Percentiles rank a stretch among this genome's conserved stretches.
These are phyloP conservation scores for Spea hammondii DNA, from an alignment of 2,797 vertebrate species.

Conservation along the genomic window DNA sequence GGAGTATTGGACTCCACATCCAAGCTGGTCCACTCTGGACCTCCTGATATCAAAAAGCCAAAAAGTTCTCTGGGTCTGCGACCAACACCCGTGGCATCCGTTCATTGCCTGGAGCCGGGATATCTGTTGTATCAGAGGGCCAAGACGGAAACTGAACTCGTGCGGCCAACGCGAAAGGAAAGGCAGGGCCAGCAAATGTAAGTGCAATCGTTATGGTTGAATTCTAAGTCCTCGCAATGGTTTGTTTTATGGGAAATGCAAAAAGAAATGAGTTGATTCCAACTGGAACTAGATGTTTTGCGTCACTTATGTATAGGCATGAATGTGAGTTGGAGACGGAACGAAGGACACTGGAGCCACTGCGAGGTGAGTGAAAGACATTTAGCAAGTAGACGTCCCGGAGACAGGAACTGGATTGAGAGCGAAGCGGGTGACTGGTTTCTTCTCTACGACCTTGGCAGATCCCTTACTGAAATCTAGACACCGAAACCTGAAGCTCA, in stretches of 20 bases:
- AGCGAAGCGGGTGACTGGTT: background rate
- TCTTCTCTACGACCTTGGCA: background rate
- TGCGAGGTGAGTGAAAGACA: conserved; percentile 19
- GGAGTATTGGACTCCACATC: background rate
- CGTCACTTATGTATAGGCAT: background rate
- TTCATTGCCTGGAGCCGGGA: conserved; percentile 12
- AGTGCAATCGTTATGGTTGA: background rate
- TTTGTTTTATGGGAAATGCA: too few relatives aligned
- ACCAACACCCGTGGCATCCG: conserved; percentile 23
- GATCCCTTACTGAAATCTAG: conserved; percentile 21
- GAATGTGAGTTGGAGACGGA: background rate
- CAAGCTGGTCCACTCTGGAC: background rate
- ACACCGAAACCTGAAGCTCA: conserved; percentile 11
- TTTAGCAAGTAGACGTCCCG: too few relatives aligned
- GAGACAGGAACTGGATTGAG: too few relatives aligned
- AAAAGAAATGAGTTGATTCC: too few relatives aligned
- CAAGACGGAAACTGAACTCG: conserved; percentile 16
- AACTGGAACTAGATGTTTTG: background rate
- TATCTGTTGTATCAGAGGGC: conserved; percentile 8
- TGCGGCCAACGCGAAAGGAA: background rate
- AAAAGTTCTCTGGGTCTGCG: background rate
- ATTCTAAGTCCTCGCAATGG: too few relatives aligned
- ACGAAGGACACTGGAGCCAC: conserved; percentile 11
- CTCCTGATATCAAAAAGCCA: conserved; percentile 1
- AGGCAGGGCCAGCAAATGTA: background rate